Evolutionary conservation across 2,113 vertebrate species (phyloP), one percentile per base, ranked within the genome.

Genomic region (Ceyx margarethae): DNA sequence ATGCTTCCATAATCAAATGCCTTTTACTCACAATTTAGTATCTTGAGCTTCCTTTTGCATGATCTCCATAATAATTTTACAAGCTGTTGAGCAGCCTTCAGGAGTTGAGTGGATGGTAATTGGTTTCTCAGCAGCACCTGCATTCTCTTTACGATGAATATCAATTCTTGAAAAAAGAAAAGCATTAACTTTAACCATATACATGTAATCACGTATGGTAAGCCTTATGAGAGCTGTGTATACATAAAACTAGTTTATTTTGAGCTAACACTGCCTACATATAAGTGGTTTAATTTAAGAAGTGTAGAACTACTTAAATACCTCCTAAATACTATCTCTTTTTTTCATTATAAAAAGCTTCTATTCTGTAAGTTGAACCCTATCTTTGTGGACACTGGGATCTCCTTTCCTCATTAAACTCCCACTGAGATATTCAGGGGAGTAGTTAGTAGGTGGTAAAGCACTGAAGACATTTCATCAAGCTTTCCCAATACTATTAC

Each of bases 41-140:
- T 99, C 99, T 65, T 99, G 95, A 64, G 99, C 99, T 97, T 99
- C 99, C 95, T 99, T 99, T 96, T 99, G 99, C 99, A 99, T 99
- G 97, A 99, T 99, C 97, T 99, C 99, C 99, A 99, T 98, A 96
- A 99, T 99, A 93, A 98, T 99, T 91, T 97, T 98, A 96, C 99
- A 99, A 95, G 99, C 99, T 2, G 97, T 98, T 57, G 98, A 99
- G 90, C 99, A 99, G 60, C 99, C 99, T 90, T 99, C 99, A 29
- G 99, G 99, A 65, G 99, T 99, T 64, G 99, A 99, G 95, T 99
- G 99, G 89, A 99, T 99, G 5, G 99, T 99, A 95, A 99, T 99
- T 50, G 99, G 99, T 96, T 99, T 99, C 97, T 99, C 99, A 35
- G 99, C 99, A 43, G 99, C 99, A 43, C 99, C 99, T 54, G 99